phyloP scores from a whole-genome alignment of 1,140 invertebrate species.

The Varroa destructor region DNA sequence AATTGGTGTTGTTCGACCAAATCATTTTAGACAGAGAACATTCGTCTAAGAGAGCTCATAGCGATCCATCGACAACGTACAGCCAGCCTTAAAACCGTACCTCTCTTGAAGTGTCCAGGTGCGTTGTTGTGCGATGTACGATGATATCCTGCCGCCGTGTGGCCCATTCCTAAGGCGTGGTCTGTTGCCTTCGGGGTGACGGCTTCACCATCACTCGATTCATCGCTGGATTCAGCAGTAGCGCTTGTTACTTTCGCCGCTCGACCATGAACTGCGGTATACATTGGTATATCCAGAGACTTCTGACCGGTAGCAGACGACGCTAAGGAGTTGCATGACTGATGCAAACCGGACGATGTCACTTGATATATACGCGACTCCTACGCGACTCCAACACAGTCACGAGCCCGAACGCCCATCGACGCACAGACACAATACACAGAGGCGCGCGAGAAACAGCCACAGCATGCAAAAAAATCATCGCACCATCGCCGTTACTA shows the following conservation, averaged over 20 bases:
- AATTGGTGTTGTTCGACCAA: too few relatives aligned
- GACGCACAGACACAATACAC: not conserved
- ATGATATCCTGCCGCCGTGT: conserved; percentile 52
- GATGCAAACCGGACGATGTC: conserved; percentile 46
- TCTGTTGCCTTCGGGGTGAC: conserved; percentile 42
- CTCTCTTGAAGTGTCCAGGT: conserved; percentile 35
- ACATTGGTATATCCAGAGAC: conserved; percentile 31
- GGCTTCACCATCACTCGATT: conserved; percentile 39
- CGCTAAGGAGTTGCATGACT: not conserved
- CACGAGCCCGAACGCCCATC: too few relatives aligned
- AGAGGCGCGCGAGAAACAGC: not conserved
- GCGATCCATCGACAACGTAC: too few relatives aligned
- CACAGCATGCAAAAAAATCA: not conserved
- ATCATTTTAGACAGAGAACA: too few relatives aligned
- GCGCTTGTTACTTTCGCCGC: conserved; percentile 28
- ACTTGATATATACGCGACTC: conserved; percentile 71
- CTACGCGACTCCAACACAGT: conserved; percentile 51
- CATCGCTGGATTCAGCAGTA: conserved; percentile 18
- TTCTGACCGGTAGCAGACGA: conserved; percentile 22
- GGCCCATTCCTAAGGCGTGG: conserved; percentile 45
- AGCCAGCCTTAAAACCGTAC: conserved; percentile 29
- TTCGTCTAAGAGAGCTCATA: too few relatives aligned
- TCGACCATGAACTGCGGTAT: conserved; percentile 33
- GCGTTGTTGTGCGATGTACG: conserved; percentile 37
- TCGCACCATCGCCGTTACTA: too few relatives aligned